These are phyloP conservation scores for Porphyrio hochstetteri DNA, from an alignment of 2,113 vertebrate genomes.

Conservation along the genomic window DNA sequence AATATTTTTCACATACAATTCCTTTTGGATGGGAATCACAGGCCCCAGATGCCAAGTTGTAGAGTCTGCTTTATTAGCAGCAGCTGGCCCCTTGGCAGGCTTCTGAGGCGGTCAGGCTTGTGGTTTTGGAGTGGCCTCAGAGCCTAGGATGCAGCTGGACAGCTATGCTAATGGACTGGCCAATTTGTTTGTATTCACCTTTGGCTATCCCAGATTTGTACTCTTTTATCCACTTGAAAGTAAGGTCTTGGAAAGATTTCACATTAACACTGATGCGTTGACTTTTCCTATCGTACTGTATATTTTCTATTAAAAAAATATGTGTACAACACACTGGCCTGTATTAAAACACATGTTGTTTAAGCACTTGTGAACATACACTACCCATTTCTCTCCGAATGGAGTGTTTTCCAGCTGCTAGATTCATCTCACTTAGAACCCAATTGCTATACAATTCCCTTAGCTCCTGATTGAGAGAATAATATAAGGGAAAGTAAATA, in stretches of 20 bases:
- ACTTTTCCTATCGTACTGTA: slow-evolving; percentile 1
- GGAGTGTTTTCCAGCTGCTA: neutral
- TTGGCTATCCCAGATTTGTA: slow-evolving; percentile 59
- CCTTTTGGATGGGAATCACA: slow-evolving; percentile 63
- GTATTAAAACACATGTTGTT: slow-evolving; percentile 48
- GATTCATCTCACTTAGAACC: slow-evolving; percentile 6
- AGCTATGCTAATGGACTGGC: slow-evolving; percentile 41
- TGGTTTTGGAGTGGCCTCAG: slow-evolving; percentile 69
- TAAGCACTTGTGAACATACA: neutral
- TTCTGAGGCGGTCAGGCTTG: slow-evolving; percentile 44
- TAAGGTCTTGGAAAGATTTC: slow-evolving; percentile 52
- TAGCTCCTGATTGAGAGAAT: neutral
- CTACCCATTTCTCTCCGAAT: neutral
- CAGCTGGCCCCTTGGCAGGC: slow-evolving; percentile 71
- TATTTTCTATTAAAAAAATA: slow-evolving; percentile 15
- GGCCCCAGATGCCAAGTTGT: slow-evolving; percentile 60
- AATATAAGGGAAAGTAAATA: slow-evolving; percentile 1
- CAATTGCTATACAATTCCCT: slow-evolving; percentile 24
- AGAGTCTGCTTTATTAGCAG: slow-evolving; percentile 64
- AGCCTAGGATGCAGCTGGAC: slow-evolving; percentile 53
- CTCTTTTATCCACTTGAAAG: slow-evolving; percentile 66
- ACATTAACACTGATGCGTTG: neutral
- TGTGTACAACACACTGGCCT: neutral
- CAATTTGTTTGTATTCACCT: slow-evolving; percentile 70
- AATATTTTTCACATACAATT: slow-evolving; percentile 68